Evolutionary conservation across 2,113 vertebrate genomes (phyloP).

Genomic region (Triplophysa siluroides): DNA sequence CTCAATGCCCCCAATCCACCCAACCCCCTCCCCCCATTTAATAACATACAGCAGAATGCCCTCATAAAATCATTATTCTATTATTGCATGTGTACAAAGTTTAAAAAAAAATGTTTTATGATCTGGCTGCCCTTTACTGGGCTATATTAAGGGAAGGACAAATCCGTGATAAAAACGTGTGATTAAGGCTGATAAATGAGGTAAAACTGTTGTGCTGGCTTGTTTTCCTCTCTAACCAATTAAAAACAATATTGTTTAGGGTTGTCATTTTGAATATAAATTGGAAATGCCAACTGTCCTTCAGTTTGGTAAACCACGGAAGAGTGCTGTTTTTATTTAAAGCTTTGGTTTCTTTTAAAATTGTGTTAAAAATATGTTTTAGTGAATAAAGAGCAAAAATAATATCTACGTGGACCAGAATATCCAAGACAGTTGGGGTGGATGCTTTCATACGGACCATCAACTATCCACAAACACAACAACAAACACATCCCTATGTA

Average conservation of each 20-base stretch:
- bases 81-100: conserved; percentile 40
- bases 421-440: too few species aligned
- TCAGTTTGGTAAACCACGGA: not conserved
- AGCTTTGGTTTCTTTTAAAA: not conserved
- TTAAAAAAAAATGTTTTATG: conserved; percentile 52
- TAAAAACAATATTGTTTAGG: conserved; percentile 54
- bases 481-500: too few species aligned
- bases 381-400: too few species aligned
- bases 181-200: conserved; percentile 58
- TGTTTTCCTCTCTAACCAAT: conserved; percentile 63
- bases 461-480: too few species aligned
- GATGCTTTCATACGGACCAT: too few species aligned
- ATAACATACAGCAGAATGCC: conserved; percentile 2
- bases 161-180: conserved; percentile 58
- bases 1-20: too few species aligned
- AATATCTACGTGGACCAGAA: too few species aligned
- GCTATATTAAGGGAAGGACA: conserved; percentile 53
- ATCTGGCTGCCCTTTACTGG: conserved; percentile 57
- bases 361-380: not conserved
- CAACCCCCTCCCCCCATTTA: conserved; percentile 54
- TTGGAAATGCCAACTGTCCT: not conserved
- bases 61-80: conserved; percentile 39
- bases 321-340: not conserved
- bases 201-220: conserved; percentile 58
- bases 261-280: conserved; percentile 32